Conservation (phyloP, 2,797 vertebrate genomes). For the Pantherophis vulpinus region DNA sequence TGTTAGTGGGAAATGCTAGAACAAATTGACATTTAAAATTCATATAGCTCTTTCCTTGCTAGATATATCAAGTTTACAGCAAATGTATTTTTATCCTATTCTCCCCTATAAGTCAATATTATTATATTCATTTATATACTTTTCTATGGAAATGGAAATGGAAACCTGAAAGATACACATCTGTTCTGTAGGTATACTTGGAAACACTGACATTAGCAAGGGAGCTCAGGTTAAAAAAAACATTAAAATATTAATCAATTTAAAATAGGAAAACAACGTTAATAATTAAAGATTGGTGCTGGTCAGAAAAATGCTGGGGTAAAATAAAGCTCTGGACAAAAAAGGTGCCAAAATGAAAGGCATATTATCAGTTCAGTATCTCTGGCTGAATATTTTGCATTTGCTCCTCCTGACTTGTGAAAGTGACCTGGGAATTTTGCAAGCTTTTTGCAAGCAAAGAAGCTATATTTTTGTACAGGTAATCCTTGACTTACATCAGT, state of each 20-base stretch:
- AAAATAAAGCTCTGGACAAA: not conserved
- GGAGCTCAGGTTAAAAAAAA: not conserved
- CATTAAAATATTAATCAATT: not conserved
- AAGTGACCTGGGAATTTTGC: too few relatives aligned
- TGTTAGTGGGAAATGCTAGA: slow-evolving; percentile 6
- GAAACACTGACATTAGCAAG: not conserved
- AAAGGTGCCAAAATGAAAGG: not conserved
- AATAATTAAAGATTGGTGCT: not conserved
- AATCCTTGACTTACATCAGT: too few relatives aligned
- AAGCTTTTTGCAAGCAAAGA: too few relatives aligned
- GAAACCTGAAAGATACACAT: not conserved
- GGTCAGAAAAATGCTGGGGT: too few relatives aligned
- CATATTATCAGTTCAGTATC: too few relatives aligned
- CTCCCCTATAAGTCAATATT: not conserved
- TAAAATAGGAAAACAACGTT: not conserved
- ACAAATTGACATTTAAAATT: not conserved
- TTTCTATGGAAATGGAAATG: not conserved
- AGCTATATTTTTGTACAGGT: too few relatives aligned
- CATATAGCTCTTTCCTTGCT: not conserved
- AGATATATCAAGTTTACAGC: slow-evolving; percentile 6
- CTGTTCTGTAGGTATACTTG: not conserved
- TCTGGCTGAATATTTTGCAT: not conserved
- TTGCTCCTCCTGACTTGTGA: too few relatives aligned
- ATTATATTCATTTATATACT: not conserved
- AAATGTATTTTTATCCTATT: not conserved